Conservation (phyloP, 1,140 invertebrate genomes). For the Pogonomyrmex californicus region DNA sequence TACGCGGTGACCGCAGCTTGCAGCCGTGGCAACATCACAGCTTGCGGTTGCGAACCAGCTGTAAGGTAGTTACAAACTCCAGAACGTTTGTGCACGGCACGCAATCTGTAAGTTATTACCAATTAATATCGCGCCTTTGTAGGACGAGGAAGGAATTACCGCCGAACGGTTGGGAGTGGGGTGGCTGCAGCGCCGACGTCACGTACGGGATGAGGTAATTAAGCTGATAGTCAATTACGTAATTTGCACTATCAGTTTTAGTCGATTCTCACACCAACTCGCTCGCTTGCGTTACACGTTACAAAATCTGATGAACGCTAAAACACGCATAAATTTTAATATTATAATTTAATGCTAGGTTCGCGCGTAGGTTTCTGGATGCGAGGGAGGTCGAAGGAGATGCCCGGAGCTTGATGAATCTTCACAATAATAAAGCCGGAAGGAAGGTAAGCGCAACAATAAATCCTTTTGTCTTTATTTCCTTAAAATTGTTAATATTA, state of each 20-base stretch:
- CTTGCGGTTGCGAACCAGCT: conserved; percentile 94
- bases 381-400: conserved; percentile 94
- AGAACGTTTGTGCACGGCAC: neutral
- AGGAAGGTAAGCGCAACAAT: conserved; percentile 91
- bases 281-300: conserved; percentile 37
- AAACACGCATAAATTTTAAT: conserved; percentile 72
- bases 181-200: conserved; percentile 94
- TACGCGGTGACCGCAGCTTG: conserved; percentile 96
- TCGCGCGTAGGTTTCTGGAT: conserved; percentile 94
- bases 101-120: conserved; percentile 14
- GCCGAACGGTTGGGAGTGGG: conserved; percentile 92
- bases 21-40: conserved; percentile 94
- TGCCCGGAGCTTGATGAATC: conserved; percentile 96
- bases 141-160: conserved; percentile 83
- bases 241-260: conserved; percentile 30
- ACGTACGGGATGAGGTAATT: conserved; percentile 90
- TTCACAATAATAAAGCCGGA: conserved; percentile 98
- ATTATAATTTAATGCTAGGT: conserved; percentile 84
- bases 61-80: conserved; percentile 80
- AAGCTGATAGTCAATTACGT: conserved; percentile 63
- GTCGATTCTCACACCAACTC: conserved; percentile 4
- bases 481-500: neutral
- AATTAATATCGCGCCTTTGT: conserved; percentile 56
- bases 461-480: conserved; percentile 8
- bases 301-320: conserved; percentile 51